Conservation (phyloP, 2,797 vertebrate species). For the Enteromius radiatus region DNA sequence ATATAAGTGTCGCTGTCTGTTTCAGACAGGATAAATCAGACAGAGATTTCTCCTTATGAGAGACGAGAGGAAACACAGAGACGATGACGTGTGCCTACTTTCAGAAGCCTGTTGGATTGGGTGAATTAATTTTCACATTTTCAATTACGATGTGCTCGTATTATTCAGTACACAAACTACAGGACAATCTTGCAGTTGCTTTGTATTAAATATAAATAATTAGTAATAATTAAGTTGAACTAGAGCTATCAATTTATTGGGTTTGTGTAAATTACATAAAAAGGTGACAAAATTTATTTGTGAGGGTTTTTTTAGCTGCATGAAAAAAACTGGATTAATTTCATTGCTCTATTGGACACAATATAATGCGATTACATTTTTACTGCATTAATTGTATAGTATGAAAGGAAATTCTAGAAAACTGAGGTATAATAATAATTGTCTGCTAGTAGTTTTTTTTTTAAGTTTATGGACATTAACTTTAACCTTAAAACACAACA, state of each 20-base stretch:
- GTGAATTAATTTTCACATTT: neutral
- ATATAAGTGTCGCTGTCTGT: conserved; percentile 41
- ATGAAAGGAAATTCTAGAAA: neutral
- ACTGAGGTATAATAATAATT: neutral
- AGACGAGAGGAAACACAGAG: conserved; percentile 21
- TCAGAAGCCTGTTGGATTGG: neutral
- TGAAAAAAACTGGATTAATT: neutral
- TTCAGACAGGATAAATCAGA: conserved; percentile 40
- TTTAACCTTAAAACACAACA: neutral
- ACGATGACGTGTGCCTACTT: neutral
- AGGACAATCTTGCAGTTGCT: neutral
- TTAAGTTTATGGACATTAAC: neutral
- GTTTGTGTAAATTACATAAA: neutral
- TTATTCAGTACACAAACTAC: neutral
- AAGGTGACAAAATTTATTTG: neutral
- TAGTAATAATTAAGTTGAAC: neutral
- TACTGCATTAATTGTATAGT: neutral
- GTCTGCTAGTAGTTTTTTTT: neutral
- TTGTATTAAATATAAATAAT: neutral
- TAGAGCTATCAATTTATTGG: neutral
- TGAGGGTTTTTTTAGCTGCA: neutral
- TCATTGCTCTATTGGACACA: neutral
- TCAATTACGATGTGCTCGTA: neutral
- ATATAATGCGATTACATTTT: neutral
- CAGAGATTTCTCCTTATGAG: conserved; percentile 40